These are phyloP conservation scores for Heliornis fulica DNA, from an alignment of 2,113 vertebrate species.

Conservation along the genomic window DNA sequence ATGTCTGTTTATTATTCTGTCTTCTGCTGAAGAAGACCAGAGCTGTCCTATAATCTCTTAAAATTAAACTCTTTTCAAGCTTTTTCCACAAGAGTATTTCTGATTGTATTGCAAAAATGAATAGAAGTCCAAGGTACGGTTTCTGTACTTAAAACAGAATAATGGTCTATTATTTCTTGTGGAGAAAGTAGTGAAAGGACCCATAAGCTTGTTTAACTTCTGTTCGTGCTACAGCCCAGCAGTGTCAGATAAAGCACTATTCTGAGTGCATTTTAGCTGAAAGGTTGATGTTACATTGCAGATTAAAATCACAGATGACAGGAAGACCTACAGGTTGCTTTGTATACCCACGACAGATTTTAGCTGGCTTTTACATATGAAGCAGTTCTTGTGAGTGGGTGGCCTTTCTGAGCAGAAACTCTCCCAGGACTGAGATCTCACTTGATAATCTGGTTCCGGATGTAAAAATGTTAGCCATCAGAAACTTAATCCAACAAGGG, in stretches of 20 bases:
- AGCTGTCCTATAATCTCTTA: slow-evolving; percentile 14
- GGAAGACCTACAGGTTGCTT: not conserved
- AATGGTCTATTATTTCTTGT: not conserved
- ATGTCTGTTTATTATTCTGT: slow-evolving; percentile 57
- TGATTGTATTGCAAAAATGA: slow-evolving; percentile 21
- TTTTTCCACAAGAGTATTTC: slow-evolving; percentile 13
- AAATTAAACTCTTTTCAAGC: slow-evolving; percentile 3
- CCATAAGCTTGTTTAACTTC: not conserved
- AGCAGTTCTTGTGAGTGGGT: not conserved
- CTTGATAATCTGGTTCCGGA: not conserved
- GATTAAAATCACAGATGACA: not conserved
- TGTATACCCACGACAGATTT: not conserved
- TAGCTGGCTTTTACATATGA: not conserved
- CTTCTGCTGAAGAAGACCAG: slow-evolving; percentile 51
- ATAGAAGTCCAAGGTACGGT: not conserved
- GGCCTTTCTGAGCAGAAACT: not conserved
- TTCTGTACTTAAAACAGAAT: not conserved
- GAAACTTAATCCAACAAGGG: not conserved
- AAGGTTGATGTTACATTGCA: not conserved
- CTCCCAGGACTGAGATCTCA: not conserved
- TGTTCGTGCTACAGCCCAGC: not conserved
- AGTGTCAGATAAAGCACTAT: accelerated
- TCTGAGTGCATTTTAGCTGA: not conserved
- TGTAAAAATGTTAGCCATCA: not conserved
- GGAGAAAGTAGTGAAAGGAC: not conserved